Conservation (phyloP, 2,888 invertebrate species). For the Heliconius ethilla region DNA sequence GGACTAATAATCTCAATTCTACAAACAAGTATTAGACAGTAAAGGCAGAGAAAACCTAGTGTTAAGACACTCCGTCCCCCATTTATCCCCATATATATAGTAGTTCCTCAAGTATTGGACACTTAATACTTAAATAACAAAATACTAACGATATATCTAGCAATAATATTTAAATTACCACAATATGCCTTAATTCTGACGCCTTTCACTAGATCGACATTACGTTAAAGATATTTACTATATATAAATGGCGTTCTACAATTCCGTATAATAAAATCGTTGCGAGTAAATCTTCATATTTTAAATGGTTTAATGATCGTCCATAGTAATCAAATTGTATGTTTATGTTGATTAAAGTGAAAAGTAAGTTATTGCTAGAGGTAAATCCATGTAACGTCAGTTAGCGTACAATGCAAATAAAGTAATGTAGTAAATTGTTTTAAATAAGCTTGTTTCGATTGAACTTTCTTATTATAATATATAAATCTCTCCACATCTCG, state of each 20-base stretch:
- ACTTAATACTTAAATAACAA: conserved; percentile 2
- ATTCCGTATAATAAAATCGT: conserved; percentile 41
- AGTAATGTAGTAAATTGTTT: neutral
- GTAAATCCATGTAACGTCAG: conserved; percentile 28
- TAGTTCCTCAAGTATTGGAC: no score
- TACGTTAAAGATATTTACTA: conserved; percentile 39
- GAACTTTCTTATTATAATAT: no score
- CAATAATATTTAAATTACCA: conserved; percentile 41
- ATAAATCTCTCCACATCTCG: no score
- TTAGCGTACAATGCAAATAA: conserved; percentile 9
- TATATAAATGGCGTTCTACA: conserved; percentile 42
- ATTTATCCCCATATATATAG: no score
- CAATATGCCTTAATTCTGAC: conserved; percentile 37
- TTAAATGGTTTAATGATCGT: conserved; percentile 43
- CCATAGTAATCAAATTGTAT: conserved; percentile 40
- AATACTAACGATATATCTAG: conserved; percentile 34
- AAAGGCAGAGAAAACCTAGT: no score
- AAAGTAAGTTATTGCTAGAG: conserved; percentile 36
- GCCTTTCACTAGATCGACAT: conserved; percentile 44
- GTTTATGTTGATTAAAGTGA: conserved; percentile 45
- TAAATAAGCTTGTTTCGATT: neutral
- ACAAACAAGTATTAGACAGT: no score
- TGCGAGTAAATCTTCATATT: conserved; percentile 44
- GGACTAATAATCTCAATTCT: no score
- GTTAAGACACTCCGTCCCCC: no score